phyloP scores from a whole-genome alignment of 2,113 vertebrate species.

The Paramisgurnus dabryanus region DNA sequence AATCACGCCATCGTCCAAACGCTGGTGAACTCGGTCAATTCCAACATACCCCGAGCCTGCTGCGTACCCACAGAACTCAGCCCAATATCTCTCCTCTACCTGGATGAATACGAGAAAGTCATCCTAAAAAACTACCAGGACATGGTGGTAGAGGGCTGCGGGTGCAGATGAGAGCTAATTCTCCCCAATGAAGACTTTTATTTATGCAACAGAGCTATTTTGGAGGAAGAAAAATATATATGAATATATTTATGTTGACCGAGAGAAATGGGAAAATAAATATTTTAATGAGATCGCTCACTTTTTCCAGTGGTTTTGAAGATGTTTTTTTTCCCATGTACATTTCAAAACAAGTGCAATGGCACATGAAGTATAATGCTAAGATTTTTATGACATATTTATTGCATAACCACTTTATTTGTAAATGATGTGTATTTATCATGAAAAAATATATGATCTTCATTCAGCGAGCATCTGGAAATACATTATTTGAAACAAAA shows the following conservation, averaged over 20 bases:
- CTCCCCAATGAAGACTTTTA: constrained; percentile 98
- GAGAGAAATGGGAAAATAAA: constrained; percentile 96
- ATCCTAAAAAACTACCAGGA: constrained; percentile 99
- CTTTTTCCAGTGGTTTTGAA: constrained; percentile 90
- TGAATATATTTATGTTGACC: constrained; percentile 98
- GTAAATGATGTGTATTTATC: constrained; percentile 99
- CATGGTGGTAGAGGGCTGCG: constrained; percentile 99
- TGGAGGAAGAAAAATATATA: constrained; percentile 81
- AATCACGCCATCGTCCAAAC: constrained; percentile 99
- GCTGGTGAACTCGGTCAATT: constrained; percentile 97
- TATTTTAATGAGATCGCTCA: constrained; percentile 99
- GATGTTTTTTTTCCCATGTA: constrained; percentile 91
- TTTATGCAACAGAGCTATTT: constrained; percentile 99
- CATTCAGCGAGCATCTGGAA: constrained; percentile 37
- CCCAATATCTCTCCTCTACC: constrained; percentile 96
- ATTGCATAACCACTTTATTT: constrained; percentile 99
- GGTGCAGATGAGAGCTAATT: constrained; percentile 87
- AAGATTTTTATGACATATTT: constrained; percentile 99
- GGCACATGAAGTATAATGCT: constrained; percentile 99
- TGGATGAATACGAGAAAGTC: constrained; percentile 98
- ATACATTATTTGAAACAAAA: constrained; percentile 56
- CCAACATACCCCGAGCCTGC: constrained; percentile 97
- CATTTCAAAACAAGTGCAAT: constrained; percentile 97
- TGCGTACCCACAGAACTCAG: constrained; percentile 98
- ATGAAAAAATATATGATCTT: constrained; percentile 79